phyloP scores from a whole-genome alignment of 2,888 invertebrate genomes.

The Watsonalla cultraria region DNA sequence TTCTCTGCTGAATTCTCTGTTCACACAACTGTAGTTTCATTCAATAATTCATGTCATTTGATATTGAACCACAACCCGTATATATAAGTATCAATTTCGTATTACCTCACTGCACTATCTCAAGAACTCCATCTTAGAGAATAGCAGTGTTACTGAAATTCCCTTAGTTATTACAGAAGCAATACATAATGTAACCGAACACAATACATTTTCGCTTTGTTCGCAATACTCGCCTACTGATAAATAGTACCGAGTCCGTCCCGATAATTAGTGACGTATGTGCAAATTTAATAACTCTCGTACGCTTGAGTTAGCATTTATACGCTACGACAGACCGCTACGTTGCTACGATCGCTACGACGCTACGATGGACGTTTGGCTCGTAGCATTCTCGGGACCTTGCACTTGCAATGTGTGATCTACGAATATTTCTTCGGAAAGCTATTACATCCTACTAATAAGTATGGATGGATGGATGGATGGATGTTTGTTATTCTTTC shows the following conservation, averaged over 20 bases:
- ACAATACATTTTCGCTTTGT: conserved; percentile 15
- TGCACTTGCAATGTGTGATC: conserved; percentile 5
- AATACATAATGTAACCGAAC: not conserved
- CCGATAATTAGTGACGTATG: conserved; percentile 71
- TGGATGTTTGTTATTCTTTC: no score
- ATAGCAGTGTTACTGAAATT: no score
- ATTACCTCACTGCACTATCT: no score
- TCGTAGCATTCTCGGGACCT: not conserved
- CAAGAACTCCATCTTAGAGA: no score
- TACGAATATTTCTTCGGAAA: no score
- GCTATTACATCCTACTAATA: no score
- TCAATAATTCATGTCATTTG: no score
- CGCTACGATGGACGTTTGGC: not conserved
- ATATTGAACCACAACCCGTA: no score
- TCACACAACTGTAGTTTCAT: no score
- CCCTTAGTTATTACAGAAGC: not conserved
- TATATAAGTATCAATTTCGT: no score
- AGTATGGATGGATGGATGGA: no score
- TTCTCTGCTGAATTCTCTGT: no score
- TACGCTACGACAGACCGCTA: conserved; percentile 15
- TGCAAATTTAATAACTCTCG: conserved; percentile 72
- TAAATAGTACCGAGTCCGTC: conserved; percentile 47
- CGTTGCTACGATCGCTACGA: not conserved
- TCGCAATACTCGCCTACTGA: conserved; percentile 36
- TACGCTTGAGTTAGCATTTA: conserved; percentile 39